Percentiles rank a stretch among this genome's conserved stretches.
phyloP scores from a whole-genome alignment of 2,113 vertebrate genomes.

The Pedetes capensis region DNA sequence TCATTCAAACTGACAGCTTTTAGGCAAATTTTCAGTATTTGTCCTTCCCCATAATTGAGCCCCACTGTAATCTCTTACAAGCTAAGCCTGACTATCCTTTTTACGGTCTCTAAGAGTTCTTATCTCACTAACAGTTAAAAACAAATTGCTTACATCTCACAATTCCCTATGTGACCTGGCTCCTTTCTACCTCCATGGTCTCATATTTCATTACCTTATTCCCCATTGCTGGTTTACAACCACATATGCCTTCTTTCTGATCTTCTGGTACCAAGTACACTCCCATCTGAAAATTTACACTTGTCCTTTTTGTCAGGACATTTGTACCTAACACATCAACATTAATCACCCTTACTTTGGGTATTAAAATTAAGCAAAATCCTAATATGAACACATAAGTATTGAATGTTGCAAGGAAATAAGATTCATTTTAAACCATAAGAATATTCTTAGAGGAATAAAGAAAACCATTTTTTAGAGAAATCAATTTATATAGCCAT shows the following conservation, averaged over 20 bases:
- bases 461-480: neutral
- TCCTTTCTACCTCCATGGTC: neutral
- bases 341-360: neutral
- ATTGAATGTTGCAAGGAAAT: neutral
- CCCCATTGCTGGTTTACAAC: neutral
- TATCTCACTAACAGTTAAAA: neutral
- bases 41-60: neutral
- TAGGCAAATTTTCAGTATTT: neutral
- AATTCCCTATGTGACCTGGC: neutral
- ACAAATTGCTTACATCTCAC: neutral
- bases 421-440: neutral
- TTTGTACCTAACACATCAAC: neutral
- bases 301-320: neutral
- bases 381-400: neutral
- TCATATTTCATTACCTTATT: neutral
- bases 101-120: neutral
- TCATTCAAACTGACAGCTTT: neutral
- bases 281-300: neutral
- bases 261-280: neutral
- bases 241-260: neutral
- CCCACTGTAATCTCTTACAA: neutral
- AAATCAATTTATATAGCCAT: neutral
- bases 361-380: neutral
- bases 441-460: neutral
- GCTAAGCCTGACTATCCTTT: neutral